These are phyloP conservation scores for Neolamprologus sp. DNA, from an alignment of 2,113 vertebrate species.

Conservation along the genomic window DNA sequence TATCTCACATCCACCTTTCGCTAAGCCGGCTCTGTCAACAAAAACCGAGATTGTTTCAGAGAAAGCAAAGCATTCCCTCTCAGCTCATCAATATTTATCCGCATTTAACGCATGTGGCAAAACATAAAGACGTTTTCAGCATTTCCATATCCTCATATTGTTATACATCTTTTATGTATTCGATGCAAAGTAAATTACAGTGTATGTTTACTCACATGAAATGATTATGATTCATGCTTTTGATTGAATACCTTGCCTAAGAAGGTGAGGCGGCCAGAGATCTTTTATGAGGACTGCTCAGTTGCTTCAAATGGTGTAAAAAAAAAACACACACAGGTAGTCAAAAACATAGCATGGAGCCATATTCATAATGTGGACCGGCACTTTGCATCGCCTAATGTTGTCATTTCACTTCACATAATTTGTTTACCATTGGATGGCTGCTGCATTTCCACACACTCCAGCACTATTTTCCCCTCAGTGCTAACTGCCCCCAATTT, in stretches of 20 bases:
- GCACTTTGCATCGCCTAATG: constrained; percentile 39
- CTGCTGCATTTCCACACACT: constrained; percentile 50
- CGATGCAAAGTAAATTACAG: neutral
- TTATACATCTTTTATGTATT: neutral
- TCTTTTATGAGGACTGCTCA: neutral
- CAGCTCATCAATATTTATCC: neutral
- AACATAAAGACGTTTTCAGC: neutral
- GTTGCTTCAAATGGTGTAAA: neutral
- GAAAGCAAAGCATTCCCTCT: neutral
- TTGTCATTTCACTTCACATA: constrained; percentile 61
- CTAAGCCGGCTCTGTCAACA: neutral
- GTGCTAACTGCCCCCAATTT: constrained; percentile 60
- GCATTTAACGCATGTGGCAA: neutral
- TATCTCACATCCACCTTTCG: neutral
- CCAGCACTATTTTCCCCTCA: constrained; percentile 38
- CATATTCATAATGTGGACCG: constrained; percentile 11
- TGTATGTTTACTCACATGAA: neutral
- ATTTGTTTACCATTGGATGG: constrained; percentile 60
- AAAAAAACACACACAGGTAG: neutral
- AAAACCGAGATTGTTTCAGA: neutral
- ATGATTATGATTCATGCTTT: neutral
- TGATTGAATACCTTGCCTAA: neutral
- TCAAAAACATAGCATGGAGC: neutral
- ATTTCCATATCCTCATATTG: neutral
- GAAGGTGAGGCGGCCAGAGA: neutral